phyloP scores from a whole-genome alignment of 2,888 invertebrate genomes.

The Acleris cristana region DNA sequence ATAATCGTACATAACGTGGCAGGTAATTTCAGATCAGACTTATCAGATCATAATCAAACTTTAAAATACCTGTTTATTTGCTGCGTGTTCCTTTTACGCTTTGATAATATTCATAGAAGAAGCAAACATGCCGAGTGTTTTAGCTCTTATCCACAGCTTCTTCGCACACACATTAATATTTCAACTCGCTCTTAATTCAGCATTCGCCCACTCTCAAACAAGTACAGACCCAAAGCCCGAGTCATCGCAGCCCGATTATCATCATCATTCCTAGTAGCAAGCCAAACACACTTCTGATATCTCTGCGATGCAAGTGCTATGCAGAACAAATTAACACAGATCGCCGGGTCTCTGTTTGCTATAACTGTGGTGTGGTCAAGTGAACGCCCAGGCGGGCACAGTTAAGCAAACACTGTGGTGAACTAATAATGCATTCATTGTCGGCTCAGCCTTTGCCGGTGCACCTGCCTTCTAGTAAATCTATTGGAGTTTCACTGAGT shows the following conservation, averaged over 20 bases:
- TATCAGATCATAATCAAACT: too few relatives aligned
- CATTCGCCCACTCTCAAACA: neutral
- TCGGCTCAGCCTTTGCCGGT: slow-evolving; percentile 63
- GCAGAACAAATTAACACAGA: slow-evolving; percentile 79
- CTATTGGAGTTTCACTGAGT: slow-evolving; percentile 14
- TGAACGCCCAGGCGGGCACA: slow-evolving; percentile 72
- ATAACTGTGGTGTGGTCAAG: slow-evolving; percentile 76
- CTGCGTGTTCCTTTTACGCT: too few relatives aligned
- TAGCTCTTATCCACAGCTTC: too few relatives aligned
- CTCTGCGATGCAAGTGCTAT: slow-evolving; percentile 65
- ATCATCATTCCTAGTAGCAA: slow-evolving; percentile 35
- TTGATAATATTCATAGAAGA: too few relatives aligned
- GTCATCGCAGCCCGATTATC: slow-evolving; percentile 25
- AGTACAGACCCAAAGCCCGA: slow-evolving; percentile 47
- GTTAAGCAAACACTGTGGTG: slow-evolving; percentile 78
- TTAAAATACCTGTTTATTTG: too few relatives aligned
- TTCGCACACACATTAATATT: too few relatives aligned
- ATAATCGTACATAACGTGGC: too few relatives aligned
- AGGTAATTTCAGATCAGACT: too few relatives aligned
- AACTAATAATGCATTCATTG: slow-evolving; percentile 79
- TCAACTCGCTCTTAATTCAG: neutral
- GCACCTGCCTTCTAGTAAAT: slow-evolving; percentile 56
- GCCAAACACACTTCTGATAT: slow-evolving; percentile 54
- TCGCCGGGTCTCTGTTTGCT: slow-evolving; percentile 69
- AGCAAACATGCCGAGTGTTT: too few relatives aligned